A percentile compares a stretch with the other conserved stretches of the same genome.
These are phyloP conservation scores for Aphaenogaster ashmeadi DNA, from an alignment of 1,140 invertebrate genomes.

Conservation along the genomic window DNA sequence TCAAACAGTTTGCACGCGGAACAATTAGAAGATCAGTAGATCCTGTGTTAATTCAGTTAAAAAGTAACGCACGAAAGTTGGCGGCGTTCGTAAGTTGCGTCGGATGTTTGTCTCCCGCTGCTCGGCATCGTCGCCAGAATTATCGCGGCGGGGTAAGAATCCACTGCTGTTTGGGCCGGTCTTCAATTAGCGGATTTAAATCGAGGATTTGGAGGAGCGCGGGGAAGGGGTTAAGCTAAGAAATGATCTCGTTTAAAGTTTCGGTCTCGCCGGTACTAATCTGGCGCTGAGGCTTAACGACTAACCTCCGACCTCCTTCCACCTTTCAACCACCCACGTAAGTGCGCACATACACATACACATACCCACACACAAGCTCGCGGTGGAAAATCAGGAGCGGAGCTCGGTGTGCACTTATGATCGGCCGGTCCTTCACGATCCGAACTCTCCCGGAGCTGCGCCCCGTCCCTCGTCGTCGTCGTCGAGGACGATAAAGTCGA, in stretches of 20 bases:
- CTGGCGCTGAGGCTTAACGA: conserved; percentile 66
- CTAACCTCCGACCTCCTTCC: conserved; percentile 53
- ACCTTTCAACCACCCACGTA: conserved; percentile 36
- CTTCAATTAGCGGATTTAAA: conserved; percentile 74
- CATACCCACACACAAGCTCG: neutral
- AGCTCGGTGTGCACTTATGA: conserved; percentile 52
- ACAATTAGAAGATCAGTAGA: conserved; percentile 21
- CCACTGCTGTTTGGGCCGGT: conserved; percentile 58
- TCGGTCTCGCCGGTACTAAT: conserved; percentile 64
- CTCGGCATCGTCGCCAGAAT: conserved; percentile 50
- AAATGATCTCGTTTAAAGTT: conserved; percentile 75
- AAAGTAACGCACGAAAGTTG: conserved; percentile 47
- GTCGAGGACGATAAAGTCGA: conserved; percentile 56
- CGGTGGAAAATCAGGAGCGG: conserved; percentile 57
- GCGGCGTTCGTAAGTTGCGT: conserved; percentile 30
- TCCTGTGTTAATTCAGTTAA: conserved; percentile 33
- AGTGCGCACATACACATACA: neutral
- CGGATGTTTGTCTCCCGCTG: conserved; percentile 39
- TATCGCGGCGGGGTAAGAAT: conserved; percentile 64
- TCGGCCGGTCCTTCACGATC: conserved; percentile 47
- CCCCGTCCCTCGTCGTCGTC: conserved; percentile 1
- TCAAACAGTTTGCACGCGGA: conserved; percentile 9
- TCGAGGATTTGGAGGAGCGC: conserved; percentile 63
- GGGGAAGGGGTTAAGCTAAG: conserved; percentile 66
- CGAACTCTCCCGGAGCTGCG: neutral